Percentiles rank a stretch among this genome's conserved stretches.
Evolutionary conservation across 2,888 invertebrate genomes (phyloP).

Genomic region (Drosophila eohydei): DNA sequence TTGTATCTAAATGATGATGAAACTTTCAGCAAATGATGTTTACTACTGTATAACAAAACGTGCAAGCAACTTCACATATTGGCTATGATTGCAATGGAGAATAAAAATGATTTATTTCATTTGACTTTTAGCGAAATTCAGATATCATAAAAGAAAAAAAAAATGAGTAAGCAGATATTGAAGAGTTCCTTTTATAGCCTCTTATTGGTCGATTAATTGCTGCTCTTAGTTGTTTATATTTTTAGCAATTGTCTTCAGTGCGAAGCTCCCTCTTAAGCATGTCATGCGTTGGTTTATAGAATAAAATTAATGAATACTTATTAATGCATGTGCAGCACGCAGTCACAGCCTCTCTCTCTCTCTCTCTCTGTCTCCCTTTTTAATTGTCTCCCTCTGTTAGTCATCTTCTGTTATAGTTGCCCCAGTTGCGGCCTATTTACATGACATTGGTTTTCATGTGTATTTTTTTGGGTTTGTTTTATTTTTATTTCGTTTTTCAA

Average conservation of each 20-base stretch:
- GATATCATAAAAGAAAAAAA: no score
- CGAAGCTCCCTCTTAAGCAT: background rate
- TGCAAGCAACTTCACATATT: no score
- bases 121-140: no score
- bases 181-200: no score
- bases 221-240: background rate
- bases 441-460: constrained; percentile 49
- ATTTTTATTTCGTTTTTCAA: constrained; percentile 11
- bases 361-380: background rate
- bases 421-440: constrained; percentile 38
- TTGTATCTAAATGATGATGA: no score
- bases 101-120: no score
- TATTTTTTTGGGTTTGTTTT: background rate
- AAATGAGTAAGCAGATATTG: no score
- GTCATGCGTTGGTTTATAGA: constrained; percentile 44
- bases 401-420: constrained; percentile 11
- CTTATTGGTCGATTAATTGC: no score
- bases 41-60: no score
- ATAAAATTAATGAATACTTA: constrained; percentile 57
- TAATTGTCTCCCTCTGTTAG: background rate
- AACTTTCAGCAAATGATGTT: no score
- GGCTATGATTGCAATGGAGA: no score
- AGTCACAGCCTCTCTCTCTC: constrained; percentile 1
- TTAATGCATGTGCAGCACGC: constrained; percentile 43
- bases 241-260: background rate